Evolutionary conservation across 2,797 vertebrate genomes (phyloP).

Genomic region (Emys orbicularis): DNA sequence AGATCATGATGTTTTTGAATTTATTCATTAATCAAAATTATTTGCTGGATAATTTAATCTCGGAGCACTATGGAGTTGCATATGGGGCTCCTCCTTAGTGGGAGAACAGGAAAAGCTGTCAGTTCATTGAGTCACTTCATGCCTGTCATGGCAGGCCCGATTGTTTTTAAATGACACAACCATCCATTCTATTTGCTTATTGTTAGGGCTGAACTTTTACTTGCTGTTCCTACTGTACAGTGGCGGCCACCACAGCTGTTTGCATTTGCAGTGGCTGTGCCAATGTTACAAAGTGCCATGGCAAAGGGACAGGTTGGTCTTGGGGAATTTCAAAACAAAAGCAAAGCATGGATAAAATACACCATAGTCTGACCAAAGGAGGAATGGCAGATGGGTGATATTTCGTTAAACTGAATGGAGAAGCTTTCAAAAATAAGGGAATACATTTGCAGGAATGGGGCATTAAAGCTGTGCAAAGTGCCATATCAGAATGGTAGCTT

Average conservation of each 20-base stretch:
- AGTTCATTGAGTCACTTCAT: conserved; percentile 3
- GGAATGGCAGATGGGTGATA: background rate
- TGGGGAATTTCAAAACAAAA: background rate
- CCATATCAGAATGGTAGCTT: too few relatives aligned
- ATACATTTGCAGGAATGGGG: background rate
- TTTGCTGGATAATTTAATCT: conserved; percentile 19
- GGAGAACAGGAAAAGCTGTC: background rate
- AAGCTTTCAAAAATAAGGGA: background rate
- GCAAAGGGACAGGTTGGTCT: background rate
- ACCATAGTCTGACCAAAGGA: background rate
- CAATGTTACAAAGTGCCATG: background rate
- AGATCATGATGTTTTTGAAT: background rate
- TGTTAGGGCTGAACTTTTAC: background rate
- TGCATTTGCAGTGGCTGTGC: background rate
- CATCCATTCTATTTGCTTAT: background rate
- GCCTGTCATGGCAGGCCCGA: background rate
- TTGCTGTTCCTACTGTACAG: background rate
- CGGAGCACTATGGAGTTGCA: background rate
- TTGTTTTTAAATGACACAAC: conserved; percentile 27
- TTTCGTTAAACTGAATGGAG: background rate
- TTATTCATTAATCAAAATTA: background rate
- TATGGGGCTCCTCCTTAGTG: background rate
- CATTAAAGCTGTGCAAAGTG: fast-evolving
- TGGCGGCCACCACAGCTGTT: fast-evolving
- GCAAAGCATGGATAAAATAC: background rate